Evolutionary conservation across 2,113 vertebrate species (phyloP).

Genomic region (Esox niger): DNA sequence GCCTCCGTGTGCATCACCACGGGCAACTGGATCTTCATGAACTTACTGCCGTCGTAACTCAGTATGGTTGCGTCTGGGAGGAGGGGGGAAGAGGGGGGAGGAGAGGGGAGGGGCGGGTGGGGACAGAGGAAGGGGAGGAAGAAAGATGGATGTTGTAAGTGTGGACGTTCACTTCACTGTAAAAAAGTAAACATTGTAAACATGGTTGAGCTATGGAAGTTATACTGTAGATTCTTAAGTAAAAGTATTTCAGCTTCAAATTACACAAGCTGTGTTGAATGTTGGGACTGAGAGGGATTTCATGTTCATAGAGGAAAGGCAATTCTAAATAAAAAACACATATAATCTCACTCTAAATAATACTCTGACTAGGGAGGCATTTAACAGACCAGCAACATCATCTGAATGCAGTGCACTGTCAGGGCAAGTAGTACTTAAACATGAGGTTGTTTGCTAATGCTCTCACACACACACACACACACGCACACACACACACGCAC

Average conservation of each 20-base stretch:
- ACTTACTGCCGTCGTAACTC: constrained; percentile 97
- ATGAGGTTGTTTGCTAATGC: background rate
- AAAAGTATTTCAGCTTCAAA: constrained; percentile 6
- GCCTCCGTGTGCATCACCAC: constrained; percentile 97
- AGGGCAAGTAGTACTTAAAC: background rate
- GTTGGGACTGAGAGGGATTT: no score
- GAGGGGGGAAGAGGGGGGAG: constrained; percentile 9
- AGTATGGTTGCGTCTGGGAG: constrained; percentile 89
- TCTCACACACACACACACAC: no score
- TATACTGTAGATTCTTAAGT: no score
- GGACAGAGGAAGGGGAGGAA: background rate
- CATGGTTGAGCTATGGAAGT: no score
- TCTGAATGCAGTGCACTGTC: background rate
- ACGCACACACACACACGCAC: no score
- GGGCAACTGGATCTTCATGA: constrained; percentile 97
- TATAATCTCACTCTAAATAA: background rate
- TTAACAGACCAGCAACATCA: constrained; percentile 4
- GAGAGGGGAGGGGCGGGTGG: background rate
- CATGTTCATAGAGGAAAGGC: no score
- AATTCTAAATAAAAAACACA: background rate
- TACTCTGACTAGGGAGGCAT: constrained; percentile 5
- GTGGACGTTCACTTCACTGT: no score
- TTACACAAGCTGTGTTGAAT: constrained; percentile 1
- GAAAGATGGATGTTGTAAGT: no score
- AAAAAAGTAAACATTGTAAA: no score